Conservation (phyloP, 2,113 vertebrate species). For the Maylandia zebra region DNA sequence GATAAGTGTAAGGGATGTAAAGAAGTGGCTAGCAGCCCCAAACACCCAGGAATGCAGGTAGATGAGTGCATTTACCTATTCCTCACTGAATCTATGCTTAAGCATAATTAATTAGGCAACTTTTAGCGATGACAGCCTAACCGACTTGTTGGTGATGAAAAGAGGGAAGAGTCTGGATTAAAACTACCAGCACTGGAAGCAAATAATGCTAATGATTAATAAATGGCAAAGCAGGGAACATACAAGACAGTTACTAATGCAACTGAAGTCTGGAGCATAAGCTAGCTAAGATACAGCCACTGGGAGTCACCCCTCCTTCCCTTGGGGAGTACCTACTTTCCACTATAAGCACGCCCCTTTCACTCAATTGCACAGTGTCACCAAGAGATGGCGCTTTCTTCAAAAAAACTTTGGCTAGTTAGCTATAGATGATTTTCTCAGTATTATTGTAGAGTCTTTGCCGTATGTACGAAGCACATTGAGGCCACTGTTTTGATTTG, state of each 20-base stretch:
- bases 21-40: not conserved
- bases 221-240: not conserved
- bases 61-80: not conserved
- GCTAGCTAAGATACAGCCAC: not conserved
- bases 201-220: not conserved
- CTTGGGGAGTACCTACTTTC: not conserved
- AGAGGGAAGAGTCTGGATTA: not conserved
- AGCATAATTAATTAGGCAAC: not conserved
- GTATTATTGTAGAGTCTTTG: not conserved
- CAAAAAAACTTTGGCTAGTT: not conserved
- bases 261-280: not conserved
- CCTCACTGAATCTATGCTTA: not conserved
- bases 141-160: not conserved
- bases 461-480: fast-evolving
- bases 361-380: not conserved
- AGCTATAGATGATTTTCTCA: not conserved
- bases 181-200: not conserved
- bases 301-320: not conserved
- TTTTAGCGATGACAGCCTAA: not conserved
- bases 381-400: not conserved
- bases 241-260: not conserved
- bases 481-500: not conserved
- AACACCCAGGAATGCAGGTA: not conserved
- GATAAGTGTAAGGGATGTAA: not conserved
- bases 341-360: not conserved